Conservation (phyloP, 2,888 invertebrate genomes). For the Parelbella ahira region DNA sequence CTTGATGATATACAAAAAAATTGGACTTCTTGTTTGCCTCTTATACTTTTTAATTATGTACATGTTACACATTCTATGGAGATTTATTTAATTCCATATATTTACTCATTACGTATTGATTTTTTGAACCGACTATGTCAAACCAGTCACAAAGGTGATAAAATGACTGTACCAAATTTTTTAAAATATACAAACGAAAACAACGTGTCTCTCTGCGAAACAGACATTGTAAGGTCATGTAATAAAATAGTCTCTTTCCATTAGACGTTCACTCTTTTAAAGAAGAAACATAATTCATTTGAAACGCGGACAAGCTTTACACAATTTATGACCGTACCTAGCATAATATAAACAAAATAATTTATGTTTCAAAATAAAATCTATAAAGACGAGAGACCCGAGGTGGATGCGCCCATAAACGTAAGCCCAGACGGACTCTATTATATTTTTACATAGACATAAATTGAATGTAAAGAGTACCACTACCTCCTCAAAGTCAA, state of each 20-base stretch:
- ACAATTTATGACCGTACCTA: constrained; percentile 14
- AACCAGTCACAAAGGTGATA: no score
- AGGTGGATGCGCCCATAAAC: constrained; percentile 38
- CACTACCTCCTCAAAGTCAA: constrained; percentile 27
- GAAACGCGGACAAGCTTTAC: constrained; percentile 9
- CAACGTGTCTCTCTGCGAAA: neutral
- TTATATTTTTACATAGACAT: constrained; percentile 35
- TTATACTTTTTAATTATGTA: no score
- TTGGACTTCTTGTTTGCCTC: no score
- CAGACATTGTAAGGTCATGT: constrained; percentile 21
- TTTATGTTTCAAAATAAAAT: constrained; percentile 35
- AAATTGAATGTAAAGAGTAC: constrained; percentile 30
- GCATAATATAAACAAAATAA: constrained; percentile 30
- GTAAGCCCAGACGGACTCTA: constrained; percentile 31
- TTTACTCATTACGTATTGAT: no score
- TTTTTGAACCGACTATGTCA: no score
- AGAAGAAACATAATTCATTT: constrained; percentile 13
- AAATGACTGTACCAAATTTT: constrained; percentile 2
- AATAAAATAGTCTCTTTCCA: constrained; percentile 16
- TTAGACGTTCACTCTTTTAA: constrained; percentile 13
- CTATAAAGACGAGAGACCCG: constrained; percentile 29
- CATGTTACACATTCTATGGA: no score
- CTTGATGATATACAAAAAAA: no score
- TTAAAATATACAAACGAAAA: constrained; percentile 9
- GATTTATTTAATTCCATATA: no score